Base-by-base conservation (phyloP, 2,888 invertebrate genomes). In the Eupithecia abbreviata region DNA sequence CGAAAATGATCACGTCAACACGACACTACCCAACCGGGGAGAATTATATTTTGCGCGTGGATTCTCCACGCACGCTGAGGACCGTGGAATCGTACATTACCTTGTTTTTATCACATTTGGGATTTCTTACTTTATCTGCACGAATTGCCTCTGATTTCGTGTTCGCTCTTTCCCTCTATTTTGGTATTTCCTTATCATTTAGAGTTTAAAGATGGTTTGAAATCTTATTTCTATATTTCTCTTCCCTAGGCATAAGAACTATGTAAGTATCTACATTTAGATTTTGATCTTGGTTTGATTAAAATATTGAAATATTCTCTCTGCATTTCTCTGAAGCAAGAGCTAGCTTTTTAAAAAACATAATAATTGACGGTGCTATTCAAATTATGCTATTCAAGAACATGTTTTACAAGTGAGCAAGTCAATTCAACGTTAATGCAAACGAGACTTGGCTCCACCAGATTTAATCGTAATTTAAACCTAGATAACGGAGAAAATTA, bases 1-100 rank as follows among this genome's bases (percentile, higher is more conserved):
- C 47, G 42, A 49, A 72, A 76, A 76, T 75, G 75, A 74, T 70
- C 88, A 84, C 84, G 84, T 84, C 84, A 85, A 65, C 72, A 73
- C 71, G 67, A 73, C 55, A 73, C 71, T 71, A 73, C 55, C 75
- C 43, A 47, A 71, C 71, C 74, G 62, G 73, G 79, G 79, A 77
- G 77, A 79, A 77, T 82, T 66, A 73, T 80, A 79, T 77, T 78
- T 74, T 51, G 72, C 76, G 69, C 75, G 72, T 74, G 74, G 74
- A 71, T 80, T 65, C 51, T 62, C 42, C 47, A 41, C 42, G 73
- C 30, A 62, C 62, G 62, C 62, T 62, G 43, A 12, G 49, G 45
- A 69, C 43, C 73, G 71, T 71, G 71, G 68, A 68, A 77, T 73
- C 67, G 73, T 41, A 69, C 72, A 77, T 74, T 58, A 66, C 66